Evolutionary conservation across 2,888 invertebrate species (phyloP).

Genomic region (Sinelater perroti): DNA sequence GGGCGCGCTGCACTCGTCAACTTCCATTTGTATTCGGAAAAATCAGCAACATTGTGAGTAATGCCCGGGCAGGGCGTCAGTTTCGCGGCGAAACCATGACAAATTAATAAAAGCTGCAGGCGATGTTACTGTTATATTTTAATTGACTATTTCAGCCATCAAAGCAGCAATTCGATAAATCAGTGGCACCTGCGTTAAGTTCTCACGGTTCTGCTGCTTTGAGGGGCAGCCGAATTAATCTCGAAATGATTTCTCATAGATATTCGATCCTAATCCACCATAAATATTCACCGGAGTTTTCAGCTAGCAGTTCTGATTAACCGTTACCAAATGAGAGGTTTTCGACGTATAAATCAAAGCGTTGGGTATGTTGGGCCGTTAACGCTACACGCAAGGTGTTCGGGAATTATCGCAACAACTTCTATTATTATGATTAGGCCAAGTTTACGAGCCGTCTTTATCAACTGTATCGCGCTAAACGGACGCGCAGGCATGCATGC

Average conservation of each 20-base stretch:
- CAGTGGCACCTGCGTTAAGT: conserved; percentile 7
- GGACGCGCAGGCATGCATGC: not conserved
- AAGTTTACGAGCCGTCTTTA: conserved; percentile 8
- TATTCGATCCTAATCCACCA: conserved; percentile 8
- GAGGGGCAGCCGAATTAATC: not conserved
- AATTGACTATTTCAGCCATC: too few relatives aligned
- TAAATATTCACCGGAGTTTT: not conserved
- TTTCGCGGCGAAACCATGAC: too few relatives aligned
- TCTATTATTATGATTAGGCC: conserved; percentile 9
- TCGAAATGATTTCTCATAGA: conserved; percentile 2
- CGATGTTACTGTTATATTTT: too few relatives aligned
- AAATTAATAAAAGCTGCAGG: too few relatives aligned
- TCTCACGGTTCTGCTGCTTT: conserved; percentile 2
- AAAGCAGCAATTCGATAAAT: conserved; percentile 3
- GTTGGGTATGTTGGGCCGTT: not conserved
- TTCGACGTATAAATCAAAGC: not conserved
- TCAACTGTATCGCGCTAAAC: too few relatives aligned
- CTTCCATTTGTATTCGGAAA: not conserved
- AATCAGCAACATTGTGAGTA: too few relatives aligned
- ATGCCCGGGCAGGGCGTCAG: too few relatives aligned
- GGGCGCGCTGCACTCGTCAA: not conserved
- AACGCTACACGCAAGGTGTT: conserved; percentile 2
- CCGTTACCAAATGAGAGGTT: conserved; percentile 5
- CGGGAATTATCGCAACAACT: conserved; percentile 3
- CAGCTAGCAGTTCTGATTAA: conserved; percentile 4